Base-by-base conservation (phyloP, 2,888 invertebrate species). In the Apamea crenata region DNA sequence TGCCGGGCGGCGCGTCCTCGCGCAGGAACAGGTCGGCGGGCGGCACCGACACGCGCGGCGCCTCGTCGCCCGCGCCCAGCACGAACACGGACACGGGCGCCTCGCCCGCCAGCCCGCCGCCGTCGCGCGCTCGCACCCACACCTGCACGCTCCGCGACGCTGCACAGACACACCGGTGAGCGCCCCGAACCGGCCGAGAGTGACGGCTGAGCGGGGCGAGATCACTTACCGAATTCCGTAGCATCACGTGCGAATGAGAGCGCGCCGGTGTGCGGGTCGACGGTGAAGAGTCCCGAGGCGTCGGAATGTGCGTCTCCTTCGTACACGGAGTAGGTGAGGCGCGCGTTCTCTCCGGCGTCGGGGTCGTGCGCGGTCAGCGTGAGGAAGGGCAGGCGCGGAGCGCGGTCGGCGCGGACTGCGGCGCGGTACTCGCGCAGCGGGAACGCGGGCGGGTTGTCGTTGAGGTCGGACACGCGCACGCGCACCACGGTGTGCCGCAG, bases 71-170 rank as follows among this genome's bases (percentile, higher is more conserved):
- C 3, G 98, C 95, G 72, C 97, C 97, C 97, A 98, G 98, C 87
- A 99, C 97, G 92, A 98, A 97, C 89, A 99, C 97, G 81, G 98
- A 97, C 50, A 99, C 98, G 12, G 99, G 98, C 77, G 99, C 98
- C 93, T 99, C 98, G 63, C 98, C 97, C 94, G 98, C 98, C 86
- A 98, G 98, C 67, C 98, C 97, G 79, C 99, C 99, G 91, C 97
- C 97, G 96, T 99, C 99, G 74, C 98, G 98, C 29, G 99, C 99
- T 82, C 99, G 97, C 74, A 99, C 98, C 96, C 99, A 99, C 94
- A 99, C 98, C 96, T 99, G 99, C 94, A 99, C 98, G 76, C 98
- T 97, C 94, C 98, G 98, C 81, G 98, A 98, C 93, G 98, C 98
- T 98, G 93, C 81, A 16, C 67, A 59, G 10, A 91, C 67, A 53